phyloP scores from a whole-genome alignment of 2,113 vertebrate genomes.

The Semicossyphus pulcher region DNA sequence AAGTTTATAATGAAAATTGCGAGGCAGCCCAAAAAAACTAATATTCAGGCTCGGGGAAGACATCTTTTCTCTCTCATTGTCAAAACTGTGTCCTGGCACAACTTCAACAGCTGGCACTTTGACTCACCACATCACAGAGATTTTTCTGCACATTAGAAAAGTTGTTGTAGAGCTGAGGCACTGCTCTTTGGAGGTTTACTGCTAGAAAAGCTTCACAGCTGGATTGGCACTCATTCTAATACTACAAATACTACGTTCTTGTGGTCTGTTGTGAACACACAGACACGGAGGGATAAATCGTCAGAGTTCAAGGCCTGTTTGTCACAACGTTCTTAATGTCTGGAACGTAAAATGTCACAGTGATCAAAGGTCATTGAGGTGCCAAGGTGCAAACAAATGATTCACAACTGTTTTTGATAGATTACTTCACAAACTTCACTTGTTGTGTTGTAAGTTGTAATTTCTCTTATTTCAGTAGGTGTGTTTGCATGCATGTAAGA shows the following conservation, averaged over 20 bases:
- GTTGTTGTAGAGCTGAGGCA: slow-evolving; percentile 19
- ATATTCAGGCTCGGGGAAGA: background rate
- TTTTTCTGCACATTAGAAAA: slow-evolving; percentile 56
- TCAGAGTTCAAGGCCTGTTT: background rate
- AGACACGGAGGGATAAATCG: background rate
- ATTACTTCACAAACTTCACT: no score
- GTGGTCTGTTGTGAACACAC: background rate
- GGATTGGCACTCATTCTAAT: background rate
- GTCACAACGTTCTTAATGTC: background rate
- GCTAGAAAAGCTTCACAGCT: background rate
- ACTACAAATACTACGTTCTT: slow-evolving; percentile 3
- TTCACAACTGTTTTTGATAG: background rate
- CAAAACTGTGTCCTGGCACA: slow-evolving; percentile 29
- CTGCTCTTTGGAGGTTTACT: background rate
- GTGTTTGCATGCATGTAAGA: background rate
- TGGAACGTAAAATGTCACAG: background rate
- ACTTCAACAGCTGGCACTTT: slow-evolving; percentile 31
- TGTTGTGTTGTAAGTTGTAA: background rate
- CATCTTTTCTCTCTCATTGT: background rate
- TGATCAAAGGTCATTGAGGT: background rate
- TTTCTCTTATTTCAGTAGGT: background rate
- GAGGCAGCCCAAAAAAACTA: background rate
- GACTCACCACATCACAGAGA: slow-evolving; percentile 54
- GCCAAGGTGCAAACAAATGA: background rate
- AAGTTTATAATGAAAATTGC: background rate